Base-by-base conservation (phyloP, 2,888 invertebrate genomes). In the Drosophila atripex region DNA sequence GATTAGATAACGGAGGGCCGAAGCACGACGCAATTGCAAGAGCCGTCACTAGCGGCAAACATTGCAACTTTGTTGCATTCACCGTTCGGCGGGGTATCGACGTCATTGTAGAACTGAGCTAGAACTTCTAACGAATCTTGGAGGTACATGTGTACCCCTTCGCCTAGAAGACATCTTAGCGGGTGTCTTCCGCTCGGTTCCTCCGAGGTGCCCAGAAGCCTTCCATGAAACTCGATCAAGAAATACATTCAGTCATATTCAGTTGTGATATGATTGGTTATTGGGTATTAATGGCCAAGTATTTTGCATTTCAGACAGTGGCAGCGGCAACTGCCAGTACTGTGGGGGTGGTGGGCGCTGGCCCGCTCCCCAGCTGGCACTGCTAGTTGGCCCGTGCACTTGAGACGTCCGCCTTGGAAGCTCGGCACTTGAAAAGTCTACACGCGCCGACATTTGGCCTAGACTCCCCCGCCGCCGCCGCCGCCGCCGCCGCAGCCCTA, bases 391-490 rank as follows among this genome's bases (percentile, higher is more conserved):
- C 50, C 64, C 64, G 71, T 77, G 77, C 73, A 86, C 85, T 82
- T 64, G 85, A 80, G 86, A 86, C 80, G 80, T 14, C 68, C 75
- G 59, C 58, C 60, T 43, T 21, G 43, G 18, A 21, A 32, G 30
- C 58, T 58, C 57, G 61, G 54, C 65, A 84, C 80, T 86, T 76
- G 70, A 82, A 54, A 65, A 77, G 70, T 76, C 76, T 76, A 86
- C 80, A 82, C 80, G 80, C 80, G 80, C 85, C 71, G 64, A 50
- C 53, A 51, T 61, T 64, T 75, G 75, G 76, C 73, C 53, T 69
- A 70, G 71, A 60, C 71, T 47, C 4, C 18, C n/a, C 8, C 49
- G 8, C 28, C 5, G 3, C n/a, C 2, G 11, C 18, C 14, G 7
- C 14, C 25, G n/a, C n/a, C 49, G 8, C 28, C 5, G 3, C n/a